Conservation (phyloP, 2,888 invertebrate species). For the Hermaeophaga mercurialis region DNA sequence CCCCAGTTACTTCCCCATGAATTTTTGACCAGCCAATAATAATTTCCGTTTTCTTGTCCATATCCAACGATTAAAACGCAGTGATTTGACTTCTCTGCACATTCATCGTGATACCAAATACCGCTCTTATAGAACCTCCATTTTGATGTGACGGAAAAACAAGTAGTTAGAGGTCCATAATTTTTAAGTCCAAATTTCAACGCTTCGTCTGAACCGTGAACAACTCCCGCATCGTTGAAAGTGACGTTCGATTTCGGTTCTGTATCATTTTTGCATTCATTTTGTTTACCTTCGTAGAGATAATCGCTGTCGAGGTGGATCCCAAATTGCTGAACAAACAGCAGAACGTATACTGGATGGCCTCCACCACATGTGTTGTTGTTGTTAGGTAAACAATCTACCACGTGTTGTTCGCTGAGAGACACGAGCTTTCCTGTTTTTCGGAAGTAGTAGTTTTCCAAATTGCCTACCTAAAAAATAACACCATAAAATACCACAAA, state of each 20-base stretch:
- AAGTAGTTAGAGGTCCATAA: slow-evolving; percentile 23
- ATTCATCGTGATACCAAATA: slow-evolving; percentile 27
- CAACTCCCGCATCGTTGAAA: background rate
- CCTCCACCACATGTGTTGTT: slow-evolving; percentile 25
- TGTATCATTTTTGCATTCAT: slow-evolving; percentile 11
- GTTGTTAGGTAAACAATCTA: slow-evolving; percentile 41
- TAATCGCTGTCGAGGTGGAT: slow-evolving; percentile 24
- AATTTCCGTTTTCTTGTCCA: slow-evolving; percentile 24
- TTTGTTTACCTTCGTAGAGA: slow-evolving; percentile 22
- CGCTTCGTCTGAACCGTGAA: slow-evolving; percentile 5
- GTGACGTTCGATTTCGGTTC: slow-evolving; percentile 16
- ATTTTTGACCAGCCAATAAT: slow-evolving; percentile 67
- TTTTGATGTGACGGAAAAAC: slow-evolving; percentile 22
- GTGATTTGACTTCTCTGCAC: slow-evolving; percentile 24
- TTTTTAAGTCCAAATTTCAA: slow-evolving; percentile 18
- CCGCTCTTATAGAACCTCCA: slow-evolving; percentile 32
- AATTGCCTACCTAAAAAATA: slow-evolving; percentile 21
- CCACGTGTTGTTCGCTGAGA: slow-evolving; percentile 31
- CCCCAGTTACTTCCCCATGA: slow-evolving; percentile 59
- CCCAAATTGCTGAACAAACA: slow-evolving; percentile 15
- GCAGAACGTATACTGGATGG: slow-evolving; percentile 12
- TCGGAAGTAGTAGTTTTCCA: slow-evolving; percentile 22
- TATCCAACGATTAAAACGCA: slow-evolving; percentile 28
- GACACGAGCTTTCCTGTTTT: slow-evolving; percentile 19
- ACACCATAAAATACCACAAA: too few species aligned